These are phyloP conservation scores for Phrynocephalus versicolor DNA, from an alignment of 2,113 vertebrate species.

Conservation along the genomic window DNA sequence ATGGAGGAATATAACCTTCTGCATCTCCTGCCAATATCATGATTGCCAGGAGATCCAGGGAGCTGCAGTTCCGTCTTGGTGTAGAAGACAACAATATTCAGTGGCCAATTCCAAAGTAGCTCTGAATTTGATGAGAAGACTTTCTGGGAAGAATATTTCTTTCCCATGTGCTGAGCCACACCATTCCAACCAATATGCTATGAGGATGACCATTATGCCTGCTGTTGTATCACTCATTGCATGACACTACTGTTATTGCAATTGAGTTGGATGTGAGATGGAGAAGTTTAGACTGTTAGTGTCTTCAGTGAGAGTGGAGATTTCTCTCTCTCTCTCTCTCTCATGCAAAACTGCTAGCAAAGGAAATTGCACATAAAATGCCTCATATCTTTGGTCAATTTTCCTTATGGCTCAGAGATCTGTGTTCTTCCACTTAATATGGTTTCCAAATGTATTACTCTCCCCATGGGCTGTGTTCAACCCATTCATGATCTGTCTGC, in stretches of 20 bases:
- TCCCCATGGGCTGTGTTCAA: neutral
- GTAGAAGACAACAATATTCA: neutral
- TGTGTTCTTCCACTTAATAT: neutral
- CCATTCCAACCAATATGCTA: neutral
- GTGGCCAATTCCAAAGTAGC: neutral
- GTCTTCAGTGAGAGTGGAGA: neutral
- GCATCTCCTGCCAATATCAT: too few relatives aligned
- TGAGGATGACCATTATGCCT: neutral
- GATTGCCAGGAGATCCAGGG: too few relatives aligned
- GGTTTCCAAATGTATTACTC: neutral
- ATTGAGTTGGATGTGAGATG: neutral
- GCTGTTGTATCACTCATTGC: neutral
- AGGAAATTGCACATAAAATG: neutral
- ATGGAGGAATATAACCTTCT: neutral
- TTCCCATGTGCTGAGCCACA: neutral
- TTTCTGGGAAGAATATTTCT: neutral
- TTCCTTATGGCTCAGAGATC: neutral
- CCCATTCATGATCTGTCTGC: neutral
- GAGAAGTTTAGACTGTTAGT: neutral
- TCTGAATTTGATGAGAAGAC: neutral
- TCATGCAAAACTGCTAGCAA: neutral
- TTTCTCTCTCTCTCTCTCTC: neutral
- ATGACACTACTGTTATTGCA: neutral
- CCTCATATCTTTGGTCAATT: neutral
- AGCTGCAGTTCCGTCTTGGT: too few relatives aligned